Percentiles rank a stretch among this genome's conserved stretches.
These are phyloP conservation scores for Chrysomallon squamiferum DNA, from an alignment of 1,140 invertebrate genomes.

Conservation along the genomic window DNA sequence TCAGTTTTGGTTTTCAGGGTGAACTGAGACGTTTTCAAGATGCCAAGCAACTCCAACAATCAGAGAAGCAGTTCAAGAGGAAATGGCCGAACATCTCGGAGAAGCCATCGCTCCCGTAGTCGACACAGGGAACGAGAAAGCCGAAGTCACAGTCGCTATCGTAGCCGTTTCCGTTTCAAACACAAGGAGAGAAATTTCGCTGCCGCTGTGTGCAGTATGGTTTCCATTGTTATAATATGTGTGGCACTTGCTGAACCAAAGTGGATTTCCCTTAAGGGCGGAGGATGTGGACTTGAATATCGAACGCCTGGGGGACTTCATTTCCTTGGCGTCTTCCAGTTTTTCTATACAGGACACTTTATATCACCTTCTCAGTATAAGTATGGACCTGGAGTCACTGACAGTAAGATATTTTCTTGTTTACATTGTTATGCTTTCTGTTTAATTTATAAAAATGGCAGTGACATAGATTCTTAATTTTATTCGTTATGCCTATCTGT, in stretches of 20 bases:
- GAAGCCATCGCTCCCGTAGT: slow-evolving; percentile 35
- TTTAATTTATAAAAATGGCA: no score
- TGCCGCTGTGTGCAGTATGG: slow-evolving; percentile 55
- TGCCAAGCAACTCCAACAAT: slow-evolving; percentile 12
- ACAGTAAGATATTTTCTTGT: slow-evolving; percentile 36
- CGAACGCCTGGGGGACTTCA: slow-evolving; percentile 18
- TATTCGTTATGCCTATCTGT: no score
- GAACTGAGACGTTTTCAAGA: not conserved
- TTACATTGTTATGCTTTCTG: no score
- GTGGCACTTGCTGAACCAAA: slow-evolving; percentile 53
- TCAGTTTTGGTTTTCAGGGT: no score
- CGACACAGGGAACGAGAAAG: slow-evolving; percentile 26
- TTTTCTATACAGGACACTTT: slow-evolving; percentile 48
- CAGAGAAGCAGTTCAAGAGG: slow-evolving; percentile 23
- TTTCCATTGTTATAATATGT: slow-evolving; percentile 54
- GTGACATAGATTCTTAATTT: no score
- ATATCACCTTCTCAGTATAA: slow-evolving; percentile 21
- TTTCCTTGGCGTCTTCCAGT: slow-evolving; percentile 50
- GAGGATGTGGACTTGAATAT: slow-evolving; percentile 28
- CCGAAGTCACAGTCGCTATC: slow-evolving; percentile 18
- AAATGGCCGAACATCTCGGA: slow-evolving; percentile 28
- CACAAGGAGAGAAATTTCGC: slow-evolving; percentile 53
- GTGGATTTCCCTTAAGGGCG: slow-evolving; percentile 47
- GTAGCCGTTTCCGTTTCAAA: slow-evolving; percentile 36
- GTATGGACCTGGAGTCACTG: slow-evolving; percentile 32